phyloP scores from a whole-genome alignment of 2,113 vertebrate species.

The Ophiodon elongatus region DNA sequence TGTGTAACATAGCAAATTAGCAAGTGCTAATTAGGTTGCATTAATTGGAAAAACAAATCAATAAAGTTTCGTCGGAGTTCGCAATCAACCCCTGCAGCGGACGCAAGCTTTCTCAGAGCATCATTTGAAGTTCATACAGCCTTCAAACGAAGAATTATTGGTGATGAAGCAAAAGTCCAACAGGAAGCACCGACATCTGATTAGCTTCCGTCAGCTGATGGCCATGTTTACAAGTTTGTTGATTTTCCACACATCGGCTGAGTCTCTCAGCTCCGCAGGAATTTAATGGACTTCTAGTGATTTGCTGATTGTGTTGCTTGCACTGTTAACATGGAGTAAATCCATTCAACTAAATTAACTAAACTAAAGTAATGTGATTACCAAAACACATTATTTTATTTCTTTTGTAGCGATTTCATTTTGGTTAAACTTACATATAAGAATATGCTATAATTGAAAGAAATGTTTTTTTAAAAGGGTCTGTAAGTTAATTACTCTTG shows the following conservation, averaged over 20 bases:
- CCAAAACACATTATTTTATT: neutral
- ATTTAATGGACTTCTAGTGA: constrained; percentile 19
- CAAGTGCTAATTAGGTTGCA: neutral
- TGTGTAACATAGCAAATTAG: neutral
- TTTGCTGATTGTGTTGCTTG: constrained; percentile 34
- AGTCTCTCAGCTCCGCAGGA: constrained; percentile 18
- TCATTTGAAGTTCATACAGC: neutral
- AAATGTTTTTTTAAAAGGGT: neutral
- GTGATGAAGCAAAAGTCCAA: constrained; percentile 1
- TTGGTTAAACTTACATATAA: neutral
- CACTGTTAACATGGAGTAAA: constrained; percentile 28
- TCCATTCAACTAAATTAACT: constrained; percentile 26
- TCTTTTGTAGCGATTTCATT: neutral
- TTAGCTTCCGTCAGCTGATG: constrained; percentile 11
- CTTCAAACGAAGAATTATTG: constrained; percentile 15
- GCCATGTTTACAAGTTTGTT: constrained; percentile 34
- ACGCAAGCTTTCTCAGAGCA: neutral
- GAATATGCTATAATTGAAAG: neutral
- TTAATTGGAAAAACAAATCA: constrained; percentile 15
- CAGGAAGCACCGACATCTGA: neutral
- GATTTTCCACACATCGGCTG: constrained; percentile 23
- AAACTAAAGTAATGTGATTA: too few species aligned
- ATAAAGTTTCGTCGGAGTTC: constrained; percentile 4
- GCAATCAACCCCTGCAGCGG: constrained; percentile 1
- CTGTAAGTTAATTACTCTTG: neutral